Conservation (phyloP, 2,888 invertebrate species). For the Apotomis turbidana region DNA sequence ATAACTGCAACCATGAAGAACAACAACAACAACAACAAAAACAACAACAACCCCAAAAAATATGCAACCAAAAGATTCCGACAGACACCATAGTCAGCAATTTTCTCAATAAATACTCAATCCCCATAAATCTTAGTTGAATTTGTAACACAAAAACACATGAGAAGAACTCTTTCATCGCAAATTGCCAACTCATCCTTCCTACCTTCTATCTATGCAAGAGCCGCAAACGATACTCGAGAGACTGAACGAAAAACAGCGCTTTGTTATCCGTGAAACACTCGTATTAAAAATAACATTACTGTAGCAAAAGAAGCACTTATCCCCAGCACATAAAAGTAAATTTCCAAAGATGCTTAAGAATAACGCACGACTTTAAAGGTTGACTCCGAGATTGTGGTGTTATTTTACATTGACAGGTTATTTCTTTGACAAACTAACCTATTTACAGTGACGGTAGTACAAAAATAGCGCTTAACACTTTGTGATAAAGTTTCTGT, state of each 20-base stretch:
- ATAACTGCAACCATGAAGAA: too few species aligned
- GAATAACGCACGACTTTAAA: background rate
- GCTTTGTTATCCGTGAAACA: background rate
- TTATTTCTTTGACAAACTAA: conserved; percentile 18
- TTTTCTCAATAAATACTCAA: too few species aligned
- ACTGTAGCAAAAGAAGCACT: background rate
- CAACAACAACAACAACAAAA: too few species aligned
- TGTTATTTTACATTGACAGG: conserved; percentile 3
- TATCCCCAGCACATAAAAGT: background rate
- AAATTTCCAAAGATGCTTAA: background rate
- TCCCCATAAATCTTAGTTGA: too few species aligned
- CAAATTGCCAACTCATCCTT: background rate
- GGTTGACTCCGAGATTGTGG: background rate
- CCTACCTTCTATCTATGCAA: background rate
- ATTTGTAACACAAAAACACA: too few species aligned
- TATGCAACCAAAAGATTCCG: too few species aligned
- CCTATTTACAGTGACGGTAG: background rate
- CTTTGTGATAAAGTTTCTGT: background rate
- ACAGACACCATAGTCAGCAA: too few species aligned
- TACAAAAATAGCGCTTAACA: background rate
- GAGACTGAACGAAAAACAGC: background rate
- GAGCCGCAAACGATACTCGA: background rate
- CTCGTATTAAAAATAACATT: background rate
- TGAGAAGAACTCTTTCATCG: background rate
- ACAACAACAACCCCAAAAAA: too few species aligned